Evolutionary conservation across 2,113 vertebrate species (phyloP).

Genomic region (Elgaria multicarinata): DNA sequence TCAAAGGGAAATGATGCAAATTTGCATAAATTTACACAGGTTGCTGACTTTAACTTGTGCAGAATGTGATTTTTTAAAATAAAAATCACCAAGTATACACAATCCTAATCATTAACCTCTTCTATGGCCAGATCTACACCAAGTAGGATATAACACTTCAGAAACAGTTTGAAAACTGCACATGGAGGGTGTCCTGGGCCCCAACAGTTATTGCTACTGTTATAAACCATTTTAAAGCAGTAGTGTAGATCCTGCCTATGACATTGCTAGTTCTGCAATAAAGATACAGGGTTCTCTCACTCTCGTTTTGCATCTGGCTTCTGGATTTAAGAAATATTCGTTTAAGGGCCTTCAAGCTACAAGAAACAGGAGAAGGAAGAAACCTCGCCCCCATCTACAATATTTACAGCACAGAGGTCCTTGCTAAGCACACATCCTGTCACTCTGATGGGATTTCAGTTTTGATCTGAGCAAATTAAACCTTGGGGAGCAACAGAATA

Average conservation of each 20-base stretch:
- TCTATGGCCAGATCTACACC: too few relatives aligned
- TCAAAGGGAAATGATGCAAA: neutral
- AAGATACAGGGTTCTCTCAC: neutral
- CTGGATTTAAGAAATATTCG: too few relatives aligned
- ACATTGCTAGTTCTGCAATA: neutral
- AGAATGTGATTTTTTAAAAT: neutral
- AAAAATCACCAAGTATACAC: too few relatives aligned
- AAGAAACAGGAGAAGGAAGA: fast-evolving
- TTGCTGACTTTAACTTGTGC: neutral
- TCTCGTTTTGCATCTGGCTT: neutral
- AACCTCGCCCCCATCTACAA: neutral
- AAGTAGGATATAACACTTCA: too few relatives aligned
- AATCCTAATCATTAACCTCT: neutral
- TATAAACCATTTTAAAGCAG: too few relatives aligned
- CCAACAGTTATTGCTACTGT: too few relatives aligned
- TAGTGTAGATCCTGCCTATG: too few relatives aligned
- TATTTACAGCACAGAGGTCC: neutral
- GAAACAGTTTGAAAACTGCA: too few relatives aligned
- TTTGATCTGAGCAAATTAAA: conserved; percentile 65
- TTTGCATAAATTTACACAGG: neutral
- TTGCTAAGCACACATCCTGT: neutral
- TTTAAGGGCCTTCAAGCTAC: neutral
- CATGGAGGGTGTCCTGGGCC: too few relatives aligned
- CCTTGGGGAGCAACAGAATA: conserved; percentile 40
- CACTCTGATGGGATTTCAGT: conserved; percentile 1